Base-by-base conservation (phyloP, 2,113 vertebrate genomes). In the Pangasianodon gigas region DNA sequence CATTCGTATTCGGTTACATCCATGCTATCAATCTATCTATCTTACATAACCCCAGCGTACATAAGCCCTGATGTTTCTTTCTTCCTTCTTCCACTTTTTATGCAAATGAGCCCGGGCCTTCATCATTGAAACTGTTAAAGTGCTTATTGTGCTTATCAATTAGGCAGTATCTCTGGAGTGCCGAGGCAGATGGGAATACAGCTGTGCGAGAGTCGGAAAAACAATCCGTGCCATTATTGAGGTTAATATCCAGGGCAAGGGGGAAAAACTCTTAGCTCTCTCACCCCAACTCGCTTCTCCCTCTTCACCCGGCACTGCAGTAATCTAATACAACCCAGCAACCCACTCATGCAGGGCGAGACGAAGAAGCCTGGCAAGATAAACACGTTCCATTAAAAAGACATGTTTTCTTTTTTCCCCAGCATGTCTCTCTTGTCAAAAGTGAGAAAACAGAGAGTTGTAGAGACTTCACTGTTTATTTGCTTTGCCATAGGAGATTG, bases 111-210 rank as follows among this genome's bases (percentile, higher is more conserved):
- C 41, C 77, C 11, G 3, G 79, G 60, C 74, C 60, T 41, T 88
- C 58, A n/a, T 84, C 91, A 93, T 91, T 86, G 87, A 91, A 93
- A 91, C 87, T 74, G 87, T 90, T 91, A 93, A 93, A 92, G 90
- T 89, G 91, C 92, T 93, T 91, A 84, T 94, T 93, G 91, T 84
- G 92, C 91, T 94, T 92, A 93, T 94, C 93, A 95, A 94, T 94
- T 93, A 94, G 90, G 89, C 52, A 16, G 24, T 29, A 51, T 94
- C 92, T 92, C 90, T 58, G 65, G 89, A 91, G 91, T 88, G 84
- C 58, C 58, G 69, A 84, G 92, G 87, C 94, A 94, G 93, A 94
- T 93, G 94, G 94, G 88, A 93, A 93, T 94, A 92, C 93, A 95
- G 94, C 93, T 95, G 93, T 91, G 93, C 10, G 81, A 89, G 93